Evolutionary conservation across 2,113 vertebrate species (phyloP).

Genomic region (Eupsittula cactorum): DNA sequence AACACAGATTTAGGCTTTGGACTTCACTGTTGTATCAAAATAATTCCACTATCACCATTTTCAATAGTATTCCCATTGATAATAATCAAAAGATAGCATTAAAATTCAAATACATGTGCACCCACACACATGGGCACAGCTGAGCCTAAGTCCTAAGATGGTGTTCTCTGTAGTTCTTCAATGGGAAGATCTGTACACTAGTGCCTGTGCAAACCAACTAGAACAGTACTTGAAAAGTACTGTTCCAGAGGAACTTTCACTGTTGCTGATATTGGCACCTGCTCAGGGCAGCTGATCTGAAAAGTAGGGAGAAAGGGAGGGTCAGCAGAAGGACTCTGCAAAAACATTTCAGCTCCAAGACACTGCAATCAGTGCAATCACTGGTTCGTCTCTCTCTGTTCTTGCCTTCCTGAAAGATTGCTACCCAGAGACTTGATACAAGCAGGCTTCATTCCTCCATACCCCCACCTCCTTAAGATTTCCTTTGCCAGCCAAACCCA

Average conservation of each 20-base stretch:
- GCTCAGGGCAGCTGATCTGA: neutral
- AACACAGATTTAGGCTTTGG: neutral
- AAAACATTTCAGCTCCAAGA: neutral
- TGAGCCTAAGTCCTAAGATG: neutral
- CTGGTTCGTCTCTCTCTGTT: neutral
- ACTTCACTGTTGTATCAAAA: neutral
- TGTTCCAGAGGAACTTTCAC: neutral
- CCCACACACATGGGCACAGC: neutral
- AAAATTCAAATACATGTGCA: neutral
- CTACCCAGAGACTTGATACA: neutral
- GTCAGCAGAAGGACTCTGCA: neutral
- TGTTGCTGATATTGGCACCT: neutral
- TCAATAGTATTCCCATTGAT: neutral
- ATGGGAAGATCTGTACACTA: neutral
- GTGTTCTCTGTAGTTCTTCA: neutral
- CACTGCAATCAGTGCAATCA: neutral
- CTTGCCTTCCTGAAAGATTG: neutral
- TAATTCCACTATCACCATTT: neutral
- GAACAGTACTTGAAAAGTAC: neutral
- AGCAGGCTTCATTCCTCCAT: neutral
- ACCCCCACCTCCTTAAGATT: neutral
- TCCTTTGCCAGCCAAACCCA: neutral
- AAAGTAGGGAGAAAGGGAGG: neutral
- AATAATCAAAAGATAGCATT: neutral
- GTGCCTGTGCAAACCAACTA: neutral